phyloP scores from a whole-genome alignment of 2,888 invertebrate species.

The Ophion ventricosus region DNA sequence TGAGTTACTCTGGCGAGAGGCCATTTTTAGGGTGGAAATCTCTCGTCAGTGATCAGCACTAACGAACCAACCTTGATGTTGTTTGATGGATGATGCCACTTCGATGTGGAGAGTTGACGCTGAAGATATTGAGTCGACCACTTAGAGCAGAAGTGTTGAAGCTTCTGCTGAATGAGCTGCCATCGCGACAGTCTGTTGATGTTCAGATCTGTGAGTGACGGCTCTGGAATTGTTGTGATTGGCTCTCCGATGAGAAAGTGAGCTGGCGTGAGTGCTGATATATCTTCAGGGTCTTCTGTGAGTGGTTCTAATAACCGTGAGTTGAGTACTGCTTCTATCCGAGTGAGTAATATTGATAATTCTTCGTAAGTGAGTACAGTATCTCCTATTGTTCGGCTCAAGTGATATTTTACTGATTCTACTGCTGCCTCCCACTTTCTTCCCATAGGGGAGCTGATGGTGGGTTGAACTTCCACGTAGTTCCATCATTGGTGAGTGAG shows the following conservation, averaged over 20 bases:
- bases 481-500: constrained; percentile 14
- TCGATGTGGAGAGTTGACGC: not conserved
- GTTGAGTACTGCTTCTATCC: constrained; percentile 34
- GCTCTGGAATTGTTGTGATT: too few species aligned
- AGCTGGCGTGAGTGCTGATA: not conserved
- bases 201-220: too few species aligned
- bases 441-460: constrained; percentile 28
- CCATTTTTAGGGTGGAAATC: not conserved
- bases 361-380: constrained; percentile 35
- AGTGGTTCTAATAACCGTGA: constrained; percentile 6
- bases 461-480: constrained; percentile 32
- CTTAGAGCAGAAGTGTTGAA: not conserved
- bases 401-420: constrained; percentile 37
- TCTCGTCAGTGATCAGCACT: not conserved
- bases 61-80: not conserved
- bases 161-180: not conserved
- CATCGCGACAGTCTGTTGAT: not conserved
- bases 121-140: constrained; percentile 9
- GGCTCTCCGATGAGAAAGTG: constrained; percentile 21
- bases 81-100: constrained; percentile 10
- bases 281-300: constrained; percentile 29
- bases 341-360: constrained; percentile 26
- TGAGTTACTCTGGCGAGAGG: not conserved
- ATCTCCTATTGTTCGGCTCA: constrained; percentile 8
- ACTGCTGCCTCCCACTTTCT: constrained; percentile 42